Base-by-base conservation (phyloP, 2,113 vertebrate genomes). In the Sturnus vulgaris region DNA sequence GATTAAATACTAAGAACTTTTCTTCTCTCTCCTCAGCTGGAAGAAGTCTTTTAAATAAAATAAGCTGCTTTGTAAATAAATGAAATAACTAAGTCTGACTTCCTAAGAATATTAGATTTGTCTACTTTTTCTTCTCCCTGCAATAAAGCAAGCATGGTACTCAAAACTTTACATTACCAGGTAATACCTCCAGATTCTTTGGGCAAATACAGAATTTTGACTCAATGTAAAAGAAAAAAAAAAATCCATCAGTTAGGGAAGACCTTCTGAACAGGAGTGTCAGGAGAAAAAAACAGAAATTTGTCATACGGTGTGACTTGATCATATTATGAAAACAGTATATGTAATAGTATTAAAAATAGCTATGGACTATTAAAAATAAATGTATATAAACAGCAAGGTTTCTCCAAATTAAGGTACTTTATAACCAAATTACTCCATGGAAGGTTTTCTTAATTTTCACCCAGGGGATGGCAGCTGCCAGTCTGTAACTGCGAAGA, bases 381-480 rank as follows among this genome's bases (percentile, higher is more conserved):
- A 44, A 76, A 37, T 15, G 27, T 35, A 63, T 57, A 42, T 7
- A 14, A 94, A 83, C 0, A 61, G 59, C 24, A 65, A 80, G 16
- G 10, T 39, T 83, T 64, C 25, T 78, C 70, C 70, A 72, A 75
- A 78, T 27, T 42, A 79, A 82, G 21, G 30, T n/a, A 28, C n/a
- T 50, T 37, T 49, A 53, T 70, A 87, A 7, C 15, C 28, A 92
- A 80, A 57, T 7, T 0, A 49, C 28, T 22, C 33, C 2, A 5
- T 0, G 10, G 22, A n/a, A 73, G 7, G 1, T 2, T 21, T 56
- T n/a, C 3, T 52, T 27, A 4, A 46, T 21, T 17, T 22, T 46
- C 60, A 35, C 37, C 6, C 19, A 28, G 56, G 18, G 27, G 31
- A 63, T 0, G 15, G 56, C 25, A 65, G 59, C 28, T 19, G 47